Percentiles rank a stretch among this genome's conserved stretches.
Evolutionary conservation across 2,797 vertebrate species (phyloP).

Genomic region (Lepus townsendii): DNA sequence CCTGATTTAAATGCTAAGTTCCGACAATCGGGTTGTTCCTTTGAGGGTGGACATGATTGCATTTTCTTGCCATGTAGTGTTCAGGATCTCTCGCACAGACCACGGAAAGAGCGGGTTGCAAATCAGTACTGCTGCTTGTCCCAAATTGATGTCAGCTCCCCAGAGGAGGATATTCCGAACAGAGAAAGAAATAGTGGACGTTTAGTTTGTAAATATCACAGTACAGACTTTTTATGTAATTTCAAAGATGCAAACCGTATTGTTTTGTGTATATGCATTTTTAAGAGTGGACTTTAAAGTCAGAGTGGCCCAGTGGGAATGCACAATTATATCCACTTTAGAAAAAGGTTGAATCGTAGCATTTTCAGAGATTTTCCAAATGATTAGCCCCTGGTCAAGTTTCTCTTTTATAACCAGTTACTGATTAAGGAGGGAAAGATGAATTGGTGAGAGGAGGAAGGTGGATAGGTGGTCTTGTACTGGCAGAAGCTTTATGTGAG

Average conservation of each 20-base stretch:
- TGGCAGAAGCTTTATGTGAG: background rate
- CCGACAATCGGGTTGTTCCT: background rate
- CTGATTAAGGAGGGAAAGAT: background rate
- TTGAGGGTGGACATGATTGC: background rate
- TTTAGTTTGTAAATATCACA: background rate
- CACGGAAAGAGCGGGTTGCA: background rate
- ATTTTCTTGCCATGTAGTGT: background rate
- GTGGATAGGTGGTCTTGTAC: background rate
- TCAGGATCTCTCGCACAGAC: background rate
- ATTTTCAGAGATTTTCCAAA: conserved; percentile 45
- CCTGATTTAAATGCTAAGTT: background rate
- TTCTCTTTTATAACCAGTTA: background rate
- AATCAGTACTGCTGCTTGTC: background rate
- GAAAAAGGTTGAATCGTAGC: background rate
- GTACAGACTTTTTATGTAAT: background rate
- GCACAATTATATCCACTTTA: background rate
- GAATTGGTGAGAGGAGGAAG: background rate
- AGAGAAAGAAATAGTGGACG: background rate
- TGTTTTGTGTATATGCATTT: background rate
- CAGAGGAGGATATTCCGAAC: background rate
- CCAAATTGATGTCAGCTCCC: background rate
- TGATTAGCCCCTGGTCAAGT: background rate
- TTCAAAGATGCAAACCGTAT: background rate
- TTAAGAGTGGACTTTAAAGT: background rate
- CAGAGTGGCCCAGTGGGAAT: background rate